Percentiles rank a stretch among this genome's conserved stretches.
Evolutionary conservation across 2,113 vertebrate genomes (phyloP).

Genomic region (Platanista minor): DNA sequence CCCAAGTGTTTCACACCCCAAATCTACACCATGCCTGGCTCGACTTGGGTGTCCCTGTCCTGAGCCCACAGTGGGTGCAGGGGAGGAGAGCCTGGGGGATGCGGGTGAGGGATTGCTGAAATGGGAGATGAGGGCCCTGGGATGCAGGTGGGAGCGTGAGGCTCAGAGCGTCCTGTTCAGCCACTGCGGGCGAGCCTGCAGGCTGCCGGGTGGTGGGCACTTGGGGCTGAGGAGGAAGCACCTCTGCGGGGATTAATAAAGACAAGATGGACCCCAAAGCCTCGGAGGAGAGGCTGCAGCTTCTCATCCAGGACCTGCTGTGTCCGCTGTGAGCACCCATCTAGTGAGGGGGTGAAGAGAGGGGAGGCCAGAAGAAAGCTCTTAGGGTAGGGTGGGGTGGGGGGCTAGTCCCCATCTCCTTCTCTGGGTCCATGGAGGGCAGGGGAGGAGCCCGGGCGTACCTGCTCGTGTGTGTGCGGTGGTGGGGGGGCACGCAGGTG

Average conservation of each 20-base stretch:
- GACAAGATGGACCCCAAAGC: background rate
- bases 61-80: background rate
- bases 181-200: background rate
- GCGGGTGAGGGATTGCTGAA: background rate
- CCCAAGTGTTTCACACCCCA: background rate
- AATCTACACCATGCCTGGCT: no score
- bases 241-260: background rate
- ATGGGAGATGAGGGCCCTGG: background rate
- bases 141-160: background rate
- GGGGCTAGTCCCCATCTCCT: background rate
- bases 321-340: background rate
- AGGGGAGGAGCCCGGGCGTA: background rate
- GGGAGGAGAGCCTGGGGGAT: background rate
- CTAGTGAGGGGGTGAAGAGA: background rate
- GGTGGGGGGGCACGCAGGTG: fast-evolving
- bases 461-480: background rate
- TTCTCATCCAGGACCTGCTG: background rate
- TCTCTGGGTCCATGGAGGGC: background rate
- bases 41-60: background rate
- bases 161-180: background rate
- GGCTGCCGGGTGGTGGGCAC: background rate
- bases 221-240: background rate
- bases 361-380: background rate
- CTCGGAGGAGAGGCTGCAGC: background rate
- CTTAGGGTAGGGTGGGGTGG: background rate